Percentiles rank a stretch among this genome's conserved stretches.
These are phyloP conservation scores for Myrmecophaga tridactyla DNA, from an alignment of 2,113 vertebrate genomes.

Conservation along the genomic window DNA sequence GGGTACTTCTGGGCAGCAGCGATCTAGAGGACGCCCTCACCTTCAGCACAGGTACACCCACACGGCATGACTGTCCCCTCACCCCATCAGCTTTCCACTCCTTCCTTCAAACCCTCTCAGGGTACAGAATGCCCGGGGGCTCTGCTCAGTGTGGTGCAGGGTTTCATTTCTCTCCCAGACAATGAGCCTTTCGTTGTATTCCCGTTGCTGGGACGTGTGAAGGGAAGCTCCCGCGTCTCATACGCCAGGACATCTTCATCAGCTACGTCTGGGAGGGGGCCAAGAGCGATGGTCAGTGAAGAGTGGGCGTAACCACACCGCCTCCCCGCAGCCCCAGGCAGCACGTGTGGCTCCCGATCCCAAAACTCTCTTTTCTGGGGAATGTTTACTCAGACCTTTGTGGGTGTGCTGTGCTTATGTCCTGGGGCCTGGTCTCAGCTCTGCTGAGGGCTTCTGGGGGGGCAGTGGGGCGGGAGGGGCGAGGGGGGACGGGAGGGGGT, in stretches of 20 bases:
- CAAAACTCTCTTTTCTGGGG: neutral
- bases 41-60: too few relatives aligned
- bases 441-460: too few relatives aligned
- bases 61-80: too few relatives aligned
- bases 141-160: fast-evolving
- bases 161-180: neutral
- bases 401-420: neutral
- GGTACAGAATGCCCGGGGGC: neutral
- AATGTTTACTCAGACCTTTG: neutral
- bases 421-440: neutral
- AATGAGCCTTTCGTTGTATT: neutral
- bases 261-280: neutral
- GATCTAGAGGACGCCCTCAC: neutral
- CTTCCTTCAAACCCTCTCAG: neutral
- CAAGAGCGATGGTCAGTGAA: neutral
- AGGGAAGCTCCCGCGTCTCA: constrained; percentile 1
- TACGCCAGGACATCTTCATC: constrained; percentile 28
- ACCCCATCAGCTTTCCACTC: neutral
- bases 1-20: neutral
- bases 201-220: neutral
- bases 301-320: neutral
- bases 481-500: neutral
- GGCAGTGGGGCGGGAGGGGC: too few relatives aligned
- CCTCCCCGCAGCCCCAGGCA: neutral
- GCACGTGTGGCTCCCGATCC: neutral